A percentile compares a stretch with the other conserved stretches of the same genome.
These are phyloP conservation scores for Lepidocyrtoides sp. DNA, from an alignment of 2,888 invertebrate species.

Conservation along the genomic window DNA sequence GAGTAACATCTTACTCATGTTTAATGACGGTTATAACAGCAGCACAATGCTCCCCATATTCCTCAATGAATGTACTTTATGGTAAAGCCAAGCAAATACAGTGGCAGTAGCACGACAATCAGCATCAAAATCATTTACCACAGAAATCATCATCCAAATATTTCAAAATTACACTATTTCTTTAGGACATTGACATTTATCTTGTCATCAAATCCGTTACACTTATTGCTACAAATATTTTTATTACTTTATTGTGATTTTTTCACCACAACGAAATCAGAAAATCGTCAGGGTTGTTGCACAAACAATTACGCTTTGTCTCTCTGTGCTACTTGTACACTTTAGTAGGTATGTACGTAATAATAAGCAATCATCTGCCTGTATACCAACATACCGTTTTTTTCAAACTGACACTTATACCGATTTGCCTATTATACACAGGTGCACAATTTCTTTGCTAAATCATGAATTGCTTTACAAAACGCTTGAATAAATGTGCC, in stretches of 20 bases:
- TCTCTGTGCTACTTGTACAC: slow-evolving; percentile 42
- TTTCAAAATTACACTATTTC: slow-evolving; percentile 44
- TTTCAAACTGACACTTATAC: neutral
- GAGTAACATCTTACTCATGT: slow-evolving; percentile 39
- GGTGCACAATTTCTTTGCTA: neutral
- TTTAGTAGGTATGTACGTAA: neutral
- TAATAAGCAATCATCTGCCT: neutral
- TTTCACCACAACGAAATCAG: slow-evolving; percentile 49
- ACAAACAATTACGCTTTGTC: slow-evolving; percentile 44
- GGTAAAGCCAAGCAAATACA: slow-evolving; percentile 11
- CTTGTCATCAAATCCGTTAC: slow-evolving; percentile 65
- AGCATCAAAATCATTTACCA: slow-evolving; percentile 52
- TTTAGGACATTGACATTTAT: slow-evolving; percentile 75
- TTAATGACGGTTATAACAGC: slow-evolving; percentile 41
- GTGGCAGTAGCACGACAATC: slow-evolving; percentile 21
- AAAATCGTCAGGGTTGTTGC: slow-evolving; percentile 61
- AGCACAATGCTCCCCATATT: slow-evolving; percentile 44
- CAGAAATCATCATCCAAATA: slow-evolving; percentile 54
- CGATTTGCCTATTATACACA: neutral
- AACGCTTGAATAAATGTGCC: neutral
- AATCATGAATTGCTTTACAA: neutral
- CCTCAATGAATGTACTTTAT: neutral
- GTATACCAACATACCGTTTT: neutral
- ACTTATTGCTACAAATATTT: slow-evolving; percentile 39
- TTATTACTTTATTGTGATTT: slow-evolving; percentile 41